phyloP scores from a whole-genome alignment of 2,113 vertebrate genomes.

The Catagonus wagneri region DNA sequence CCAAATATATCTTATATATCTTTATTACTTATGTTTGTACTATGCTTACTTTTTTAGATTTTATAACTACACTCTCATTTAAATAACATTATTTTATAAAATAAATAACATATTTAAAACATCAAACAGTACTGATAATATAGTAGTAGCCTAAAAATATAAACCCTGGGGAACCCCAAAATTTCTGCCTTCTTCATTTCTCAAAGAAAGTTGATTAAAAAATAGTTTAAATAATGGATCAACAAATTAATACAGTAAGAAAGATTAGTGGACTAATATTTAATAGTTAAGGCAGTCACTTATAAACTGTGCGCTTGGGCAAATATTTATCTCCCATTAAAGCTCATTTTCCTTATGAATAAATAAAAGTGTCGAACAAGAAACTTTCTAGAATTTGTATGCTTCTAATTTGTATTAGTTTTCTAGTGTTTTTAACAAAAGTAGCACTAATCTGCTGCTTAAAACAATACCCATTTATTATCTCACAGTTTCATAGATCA shows the following conservation, averaged over 20 bases:
- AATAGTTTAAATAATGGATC: background rate
- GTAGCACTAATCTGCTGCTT: background rate
- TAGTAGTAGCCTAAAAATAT: background rate
- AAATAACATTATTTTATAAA: background rate
- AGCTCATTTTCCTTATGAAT: background rate
- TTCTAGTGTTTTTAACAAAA: background rate
- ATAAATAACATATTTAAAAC: background rate
- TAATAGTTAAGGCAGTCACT: background rate
- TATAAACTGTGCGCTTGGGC: background rate
- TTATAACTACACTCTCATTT: background rate
- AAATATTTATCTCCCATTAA: background rate
- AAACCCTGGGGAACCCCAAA: background rate
- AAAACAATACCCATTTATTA: background rate
- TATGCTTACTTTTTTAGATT: background rate
- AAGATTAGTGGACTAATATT: background rate
- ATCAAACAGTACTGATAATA: background rate
- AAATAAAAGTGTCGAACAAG: background rate
- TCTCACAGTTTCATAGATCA: background rate
- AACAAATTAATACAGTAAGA: background rate
- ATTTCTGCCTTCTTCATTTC: background rate
- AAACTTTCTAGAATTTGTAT: background rate
- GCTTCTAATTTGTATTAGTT: background rate
- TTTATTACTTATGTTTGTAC: background rate
- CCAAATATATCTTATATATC: background rate
- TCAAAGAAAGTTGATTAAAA: background rate